Evolutionary conservation across 1,140 invertebrate species (phyloP).

Genomic region (Leptonema lineaticorne): DNA sequence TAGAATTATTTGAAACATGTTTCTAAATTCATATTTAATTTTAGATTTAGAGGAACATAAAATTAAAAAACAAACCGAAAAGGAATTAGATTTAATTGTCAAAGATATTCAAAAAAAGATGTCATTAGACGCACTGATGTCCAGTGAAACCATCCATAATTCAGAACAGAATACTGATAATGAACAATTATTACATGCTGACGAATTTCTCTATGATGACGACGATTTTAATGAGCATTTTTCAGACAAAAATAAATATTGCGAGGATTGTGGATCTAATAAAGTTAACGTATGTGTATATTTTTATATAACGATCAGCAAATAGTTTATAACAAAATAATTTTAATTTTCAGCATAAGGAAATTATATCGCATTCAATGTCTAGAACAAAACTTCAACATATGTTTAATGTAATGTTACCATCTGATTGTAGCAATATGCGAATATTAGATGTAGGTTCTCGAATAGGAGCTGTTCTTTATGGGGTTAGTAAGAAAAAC

Average conservation of each 20-base stretch:
- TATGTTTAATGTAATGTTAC: constrained; percentile 65
- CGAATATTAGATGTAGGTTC: constrained; percentile 70
- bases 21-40: too few species aligned
- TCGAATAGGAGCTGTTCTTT: constrained; percentile 68
- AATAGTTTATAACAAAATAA: too few species aligned
- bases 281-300: constrained; percentile 53
- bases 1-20: too few species aligned
- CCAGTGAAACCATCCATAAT: constrained; percentile 60
- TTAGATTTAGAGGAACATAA: constrained; percentile 50
- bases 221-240: constrained; percentile 62
- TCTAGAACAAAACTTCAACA: constrained; percentile 62
- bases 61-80: constrained; percentile 44
- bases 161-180: constrained; percentile 64
- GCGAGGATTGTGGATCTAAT: constrained; percentile 63
- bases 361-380: constrained; percentile 68
- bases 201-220: constrained; percentile 73
- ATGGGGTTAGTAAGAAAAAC: constrained; percentile 55
- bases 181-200: constrained; percentile 65
- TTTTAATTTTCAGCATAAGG: constrained; percentile 49
- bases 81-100: constrained; percentile 54
- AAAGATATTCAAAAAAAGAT: constrained; percentile 57
- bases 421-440: constrained; percentile 60
- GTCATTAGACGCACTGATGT: constrained; percentile 59
- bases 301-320: too few species aligned
- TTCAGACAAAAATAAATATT: constrained; percentile 64